Conservation (phyloP, 2,888 invertebrate genomes). For the Unio pictorum region DNA sequence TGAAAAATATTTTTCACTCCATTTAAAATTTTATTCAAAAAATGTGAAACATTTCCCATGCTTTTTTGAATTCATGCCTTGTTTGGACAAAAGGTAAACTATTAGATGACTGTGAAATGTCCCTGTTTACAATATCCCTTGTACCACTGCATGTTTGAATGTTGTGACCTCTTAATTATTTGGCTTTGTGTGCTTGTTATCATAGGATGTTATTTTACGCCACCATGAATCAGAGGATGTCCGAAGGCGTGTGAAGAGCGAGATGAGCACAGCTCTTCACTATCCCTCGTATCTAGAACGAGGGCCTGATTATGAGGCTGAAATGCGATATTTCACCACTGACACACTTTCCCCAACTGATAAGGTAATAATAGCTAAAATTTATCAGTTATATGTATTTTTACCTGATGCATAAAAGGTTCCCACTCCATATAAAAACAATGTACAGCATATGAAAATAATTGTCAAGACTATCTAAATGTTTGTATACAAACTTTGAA, state of each 20-base stretch:
- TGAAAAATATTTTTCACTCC: too few species aligned
- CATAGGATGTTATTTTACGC: slow-evolving; percentile 53
- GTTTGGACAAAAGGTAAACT: too few species aligned
- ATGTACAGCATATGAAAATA: too few species aligned
- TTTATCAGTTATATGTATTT: background rate
- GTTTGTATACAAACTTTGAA: too few species aligned
- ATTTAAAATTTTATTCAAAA: background rate
- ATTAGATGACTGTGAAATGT: too few species aligned
- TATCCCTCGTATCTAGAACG: slow-evolving; percentile 64
- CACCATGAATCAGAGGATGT: slow-evolving; percentile 40
- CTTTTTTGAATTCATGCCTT: background rate
- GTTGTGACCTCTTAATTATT: slow-evolving; percentile 22
- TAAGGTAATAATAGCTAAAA: slow-evolving; percentile 21
- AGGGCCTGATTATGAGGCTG: slow-evolving; percentile 64
- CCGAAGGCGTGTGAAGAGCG: slow-evolving; percentile 51
- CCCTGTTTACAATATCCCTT: slow-evolving; percentile 1
- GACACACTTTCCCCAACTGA: slow-evolving; percentile 51
- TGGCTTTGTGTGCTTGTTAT: slow-evolving; percentile 26
- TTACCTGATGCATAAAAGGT: background rate
- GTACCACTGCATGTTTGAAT: slow-evolving; percentile 5
- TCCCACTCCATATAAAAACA: too few species aligned
- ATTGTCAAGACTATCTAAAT: too few species aligned
- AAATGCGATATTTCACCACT: slow-evolving; percentile 65
- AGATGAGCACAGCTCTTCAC: slow-evolving; percentile 59
- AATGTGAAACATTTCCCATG: background rate